Evolutionary conservation across 1,140 invertebrate species (phyloP), one percentile per base, ranked within the genome.

Genomic region (Drosophila navojoa): DNA sequence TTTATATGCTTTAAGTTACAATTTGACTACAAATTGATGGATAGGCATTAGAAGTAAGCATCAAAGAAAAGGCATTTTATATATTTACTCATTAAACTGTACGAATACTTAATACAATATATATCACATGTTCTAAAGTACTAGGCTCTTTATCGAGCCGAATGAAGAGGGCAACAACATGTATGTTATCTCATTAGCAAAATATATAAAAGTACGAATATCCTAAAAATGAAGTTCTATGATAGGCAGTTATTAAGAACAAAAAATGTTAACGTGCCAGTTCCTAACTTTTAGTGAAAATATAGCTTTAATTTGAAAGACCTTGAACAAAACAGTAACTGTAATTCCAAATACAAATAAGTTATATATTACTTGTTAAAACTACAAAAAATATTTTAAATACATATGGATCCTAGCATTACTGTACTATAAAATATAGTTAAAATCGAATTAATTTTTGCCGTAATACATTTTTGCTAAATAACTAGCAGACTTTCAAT

Each of bases 41-140:
- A 16, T 49, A 50, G 22, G 11, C 22, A 13, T 47, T 29, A 29
- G 27, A 29, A 29, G 27, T 29, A 19, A 10, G 10, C n/a, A 47
- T 16, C 10, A 22, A n/a, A 16, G 19, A 22, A 44, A 44, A 6
- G 6, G 19, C 22, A 47, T 29, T 50, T 4, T 5, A 50, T 50
- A 50, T 53, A 7, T 29, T 29, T 11, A 15, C 52, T 19, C 35
- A 25, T 22, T n/a, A 22, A 49, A 42, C 13, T 54, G 54, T 55
- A 61, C 15, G 47, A 50, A 60, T 50, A 38, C 64, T 73, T 73
- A 73, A 69, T 69, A 61, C 19, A 68, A 69, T 69, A 61, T 58
- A 73, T 73, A 73, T 73, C 71, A 73, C 71, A 73, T 69, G 32
- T 73, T 69, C 64, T 73, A 73, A 73, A 69, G 44, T 69, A 60